These are phyloP conservation scores for Prionailurus viverrinus DNA, from an alignment of 2,113 vertebrate genomes.

Conservation along the genomic window DNA sequence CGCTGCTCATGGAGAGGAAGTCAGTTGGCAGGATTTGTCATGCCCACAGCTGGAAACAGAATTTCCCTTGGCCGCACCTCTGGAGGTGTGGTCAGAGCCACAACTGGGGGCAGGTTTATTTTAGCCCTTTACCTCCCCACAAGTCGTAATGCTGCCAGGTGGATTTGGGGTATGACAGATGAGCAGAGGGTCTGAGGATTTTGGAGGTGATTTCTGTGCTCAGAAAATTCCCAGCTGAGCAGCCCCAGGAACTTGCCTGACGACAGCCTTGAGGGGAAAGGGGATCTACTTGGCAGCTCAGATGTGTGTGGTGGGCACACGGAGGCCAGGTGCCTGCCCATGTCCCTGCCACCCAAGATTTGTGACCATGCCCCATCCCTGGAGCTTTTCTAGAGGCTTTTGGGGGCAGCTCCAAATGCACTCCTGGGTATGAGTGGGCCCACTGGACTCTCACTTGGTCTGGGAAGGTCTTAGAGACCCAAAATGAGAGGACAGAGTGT, in stretches of 20 bases:
- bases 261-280: background rate
- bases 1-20: background rate
- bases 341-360: background rate
- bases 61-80: background rate
- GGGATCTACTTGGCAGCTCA: background rate
- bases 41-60: background rate
- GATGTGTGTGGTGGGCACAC: accelerated
- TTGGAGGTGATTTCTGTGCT: background rate
- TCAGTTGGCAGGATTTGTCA: background rate
- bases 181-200: background rate
- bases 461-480: background rate
- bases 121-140: background rate
- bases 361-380: accelerated
- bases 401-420: background rate
- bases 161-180: background rate
- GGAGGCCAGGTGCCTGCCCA: background rate
- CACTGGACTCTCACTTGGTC: background rate
- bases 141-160: background rate
- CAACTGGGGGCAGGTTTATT: background rate
- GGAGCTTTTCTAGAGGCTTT: background rate
- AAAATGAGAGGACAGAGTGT: background rate
- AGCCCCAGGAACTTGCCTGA: background rate
- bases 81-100: background rate
- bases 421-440: background rate
- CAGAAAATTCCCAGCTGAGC: background rate